Percentiles rank a stretch among this genome's conserved stretches.
Evolutionary conservation across 2,888 invertebrate genomes (phyloP).

Genomic region (Stenichneumon culpator): DNA sequence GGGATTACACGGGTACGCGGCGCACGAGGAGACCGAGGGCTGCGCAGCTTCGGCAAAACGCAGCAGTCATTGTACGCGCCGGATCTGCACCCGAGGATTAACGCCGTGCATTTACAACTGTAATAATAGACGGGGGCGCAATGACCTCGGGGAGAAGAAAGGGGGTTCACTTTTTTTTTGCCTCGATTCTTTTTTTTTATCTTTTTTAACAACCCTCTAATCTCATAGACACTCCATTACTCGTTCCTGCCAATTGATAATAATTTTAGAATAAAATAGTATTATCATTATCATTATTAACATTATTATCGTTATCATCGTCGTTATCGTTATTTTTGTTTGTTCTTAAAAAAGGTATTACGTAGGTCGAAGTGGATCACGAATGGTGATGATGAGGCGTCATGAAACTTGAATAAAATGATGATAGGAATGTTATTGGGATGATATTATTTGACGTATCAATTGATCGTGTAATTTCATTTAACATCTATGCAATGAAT

Average conservation of each 20-base stretch:
- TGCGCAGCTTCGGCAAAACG: conserved; percentile 32
- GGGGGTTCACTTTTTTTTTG: conserved; percentile 39
- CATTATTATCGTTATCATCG: not conserved
- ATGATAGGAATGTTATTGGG: conserved; percentile 1
- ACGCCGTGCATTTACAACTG: conserved; percentile 78
- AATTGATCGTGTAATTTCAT: conserved; percentile 46
- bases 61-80: conserved; percentile 44
- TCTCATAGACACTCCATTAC: too few relatives aligned
- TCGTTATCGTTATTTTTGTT: not conserved
- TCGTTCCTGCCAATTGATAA: not conserved
- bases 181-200: conserved; percentile 1
- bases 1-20: conserved; percentile 76
- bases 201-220: too few relatives aligned
- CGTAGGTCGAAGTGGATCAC: not conserved
- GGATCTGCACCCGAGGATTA: conserved; percentile 72
- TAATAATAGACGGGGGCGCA: conserved; percentile 74
- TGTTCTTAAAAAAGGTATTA: not conserved
- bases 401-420: not conserved
- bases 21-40: conserved; percentile 51
- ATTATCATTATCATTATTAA: not conserved
- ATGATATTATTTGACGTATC: conserved; percentile 47
- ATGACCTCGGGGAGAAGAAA: conserved; percentile 25
- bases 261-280: not conserved
- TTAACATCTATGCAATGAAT: conserved; percentile 25
- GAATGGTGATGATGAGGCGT: not conserved